phyloP scores from a whole-genome alignment of 1,140 invertebrate species.

The Babylonia areolata region DNA sequence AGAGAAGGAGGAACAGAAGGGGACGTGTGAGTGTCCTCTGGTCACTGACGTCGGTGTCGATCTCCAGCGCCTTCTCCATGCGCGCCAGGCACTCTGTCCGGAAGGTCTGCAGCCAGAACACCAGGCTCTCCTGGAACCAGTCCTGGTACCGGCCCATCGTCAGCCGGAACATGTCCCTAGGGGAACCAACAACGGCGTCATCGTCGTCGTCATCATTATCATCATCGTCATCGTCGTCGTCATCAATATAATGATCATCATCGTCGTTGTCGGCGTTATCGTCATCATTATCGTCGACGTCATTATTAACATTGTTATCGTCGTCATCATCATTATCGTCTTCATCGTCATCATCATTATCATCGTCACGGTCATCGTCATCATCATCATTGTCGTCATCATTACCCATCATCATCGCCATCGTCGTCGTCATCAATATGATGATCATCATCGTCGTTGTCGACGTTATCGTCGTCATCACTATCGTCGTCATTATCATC shows the following conservation, averaged over 20 bases:
- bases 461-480: neutral
- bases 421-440: neutral
- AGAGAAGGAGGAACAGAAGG: too few species aligned
- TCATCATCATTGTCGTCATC: neutral
- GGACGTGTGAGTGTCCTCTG: too few species aligned
- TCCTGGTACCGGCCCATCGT: slow-evolving; percentile 84
- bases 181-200: neutral
- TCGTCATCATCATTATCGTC: slow-evolving; percentile 22
- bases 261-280: slow-evolving; percentile 18
- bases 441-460: neutral
- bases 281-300: slow-evolving; percentile 35
- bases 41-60: slow-evolving; percentile 82
- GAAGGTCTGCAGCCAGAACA: slow-evolving; percentile 90
- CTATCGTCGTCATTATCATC: neutral
- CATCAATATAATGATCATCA: neutral
- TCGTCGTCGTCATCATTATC: neutral
- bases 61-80: slow-evolving; percentile 91
- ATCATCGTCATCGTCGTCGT: slow-evolving; percentile 9
- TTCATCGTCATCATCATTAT: slow-evolving; percentile 5
- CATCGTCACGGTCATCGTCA: neutral
- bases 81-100: slow-evolving; percentile 89
- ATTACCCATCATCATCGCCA: neutral
- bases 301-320: slow-evolving; percentile 7
- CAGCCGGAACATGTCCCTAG: slow-evolving; percentile 81
- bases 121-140: slow-evolving; percentile 91